phyloP scores from a whole-genome alignment of 2,113 vertebrate species.

The Sterrhoptilus dennistouni region DNA sequence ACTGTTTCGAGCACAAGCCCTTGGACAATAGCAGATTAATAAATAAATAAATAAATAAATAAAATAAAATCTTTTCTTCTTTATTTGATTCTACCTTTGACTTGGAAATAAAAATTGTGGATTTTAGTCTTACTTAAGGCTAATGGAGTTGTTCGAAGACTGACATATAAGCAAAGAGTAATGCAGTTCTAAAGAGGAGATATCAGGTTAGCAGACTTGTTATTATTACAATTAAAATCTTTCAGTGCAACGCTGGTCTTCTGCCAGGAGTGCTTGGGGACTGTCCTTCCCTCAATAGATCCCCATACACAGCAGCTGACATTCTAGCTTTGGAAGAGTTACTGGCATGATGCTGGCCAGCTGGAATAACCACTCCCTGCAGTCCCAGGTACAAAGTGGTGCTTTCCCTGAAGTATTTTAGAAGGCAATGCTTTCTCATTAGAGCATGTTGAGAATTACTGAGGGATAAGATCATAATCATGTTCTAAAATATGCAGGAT shows the following conservation, averaged over 20 bases:
- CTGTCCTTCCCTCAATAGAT: background rate
- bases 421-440: background rate
- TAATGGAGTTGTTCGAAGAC: background rate
- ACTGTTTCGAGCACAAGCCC: background rate
- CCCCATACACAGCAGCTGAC: background rate
- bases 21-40: background rate
- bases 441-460: background rate
- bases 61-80: background rate
- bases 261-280: background rate
- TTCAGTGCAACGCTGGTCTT: background rate
- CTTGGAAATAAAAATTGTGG: background rate
- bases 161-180: background rate
- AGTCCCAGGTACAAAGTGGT: background rate
- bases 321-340: background rate
- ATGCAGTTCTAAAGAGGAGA: background rate
- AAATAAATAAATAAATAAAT: background rate
- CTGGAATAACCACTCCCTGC: background rate
- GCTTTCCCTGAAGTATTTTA: background rate
- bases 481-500: background rate
- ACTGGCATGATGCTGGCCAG: background rate
- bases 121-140: background rate
- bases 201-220: background rate
- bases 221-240: background rate
- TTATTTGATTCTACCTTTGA: background rate
- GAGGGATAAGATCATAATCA: background rate